Conservation (phyloP, 1,140 invertebrate genomes). For the Nasonia longicornis region DNA sequence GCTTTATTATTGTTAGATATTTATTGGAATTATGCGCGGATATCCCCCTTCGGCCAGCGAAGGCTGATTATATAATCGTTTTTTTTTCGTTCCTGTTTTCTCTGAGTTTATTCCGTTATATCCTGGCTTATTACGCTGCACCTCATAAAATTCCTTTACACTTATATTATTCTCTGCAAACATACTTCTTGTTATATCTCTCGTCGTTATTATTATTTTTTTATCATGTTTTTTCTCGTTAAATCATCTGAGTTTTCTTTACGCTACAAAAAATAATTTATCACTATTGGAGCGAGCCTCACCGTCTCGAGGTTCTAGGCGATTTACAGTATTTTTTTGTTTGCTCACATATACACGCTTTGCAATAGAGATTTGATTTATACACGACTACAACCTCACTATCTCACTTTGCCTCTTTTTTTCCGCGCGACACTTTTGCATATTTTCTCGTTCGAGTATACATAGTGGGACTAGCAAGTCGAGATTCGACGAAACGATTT, state of each 20-base stretch:
- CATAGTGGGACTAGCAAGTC: neutral
- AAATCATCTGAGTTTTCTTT: slow-evolving; percentile 29
- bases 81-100: neutral
- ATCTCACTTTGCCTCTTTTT: neutral
- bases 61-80: slow-evolving; percentile 34
- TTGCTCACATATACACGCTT: neutral
- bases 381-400: neutral
- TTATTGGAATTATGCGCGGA: slow-evolving; percentile 4
- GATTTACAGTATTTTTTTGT: slow-evolving; percentile 20
- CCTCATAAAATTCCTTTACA: neutral
- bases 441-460: no score
- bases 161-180: neutral
- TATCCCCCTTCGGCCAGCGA: slow-evolving; percentile 41
- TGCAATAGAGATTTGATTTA: neutral
- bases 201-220: slow-evolving; percentile 18
- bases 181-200: neutral
- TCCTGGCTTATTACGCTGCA: neutral
- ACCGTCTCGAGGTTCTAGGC: slow-evolving; percentile 26
- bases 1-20: slow-evolving; percentile 2
- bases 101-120: neutral
- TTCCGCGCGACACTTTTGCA: no score
- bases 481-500: neutral
- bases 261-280: slow-evolving; percentile 45
- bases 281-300: slow-evolving; percentile 15
- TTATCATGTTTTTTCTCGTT: slow-evolving; percentile 34